Base-by-base conservation (phyloP, 2,888 invertebrate genomes). In the Drosophila maculinotata region DNA sequence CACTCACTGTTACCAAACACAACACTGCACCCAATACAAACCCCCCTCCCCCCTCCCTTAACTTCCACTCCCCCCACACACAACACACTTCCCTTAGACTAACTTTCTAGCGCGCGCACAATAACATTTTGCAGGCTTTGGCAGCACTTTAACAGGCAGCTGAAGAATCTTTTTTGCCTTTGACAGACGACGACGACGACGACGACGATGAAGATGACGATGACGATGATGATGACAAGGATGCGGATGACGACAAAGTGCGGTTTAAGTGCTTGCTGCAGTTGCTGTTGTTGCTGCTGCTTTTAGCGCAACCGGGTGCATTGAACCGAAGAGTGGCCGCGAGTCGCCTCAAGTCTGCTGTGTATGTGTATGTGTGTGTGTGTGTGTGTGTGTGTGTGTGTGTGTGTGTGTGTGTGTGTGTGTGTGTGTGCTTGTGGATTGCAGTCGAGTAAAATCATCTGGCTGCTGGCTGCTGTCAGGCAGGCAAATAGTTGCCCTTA, bases 201-300 rank as follows among this genome's bases (percentile, higher is more conserved):
- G 39, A 45, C 25, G 49, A 54, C 36, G 49, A 38, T 36, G 28
- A 26, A 6, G 42, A 26, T 28, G 28, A 20, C 7, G 23, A 36
- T 23, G 28, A 12, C 10, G 52, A 35, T 56, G 69, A 44, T 31
- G 63, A 58, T 48, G 72, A 69, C 65, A 72, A 65, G 66, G 66
- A 70, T 70, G 70, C 62, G 59, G 64, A 69, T 71, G 76, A 71
- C 68, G 76, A 62, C 74, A 72, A 75, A 76, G 76, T 76, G 72
- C 62, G 36, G 38, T 48, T 68, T 54, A 72, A 72, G 71, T 72
- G 69, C 58, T 68, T 63, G 52, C n/a, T 44, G 36, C 8, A 41
- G 58, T 3, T 56, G 63, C 6, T 42, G 33, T 6, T 38, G 30
- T 6, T 54, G 58, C 20, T 38, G 53, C 8, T 26, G 69, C 65